Percentiles rank a stretch among this genome's conserved stretches.
Evolutionary conservation across 37 sponge, comb jelly and placozoan genomes (phyloP).

Genomic region (Haliclona indistincta): DNA sequence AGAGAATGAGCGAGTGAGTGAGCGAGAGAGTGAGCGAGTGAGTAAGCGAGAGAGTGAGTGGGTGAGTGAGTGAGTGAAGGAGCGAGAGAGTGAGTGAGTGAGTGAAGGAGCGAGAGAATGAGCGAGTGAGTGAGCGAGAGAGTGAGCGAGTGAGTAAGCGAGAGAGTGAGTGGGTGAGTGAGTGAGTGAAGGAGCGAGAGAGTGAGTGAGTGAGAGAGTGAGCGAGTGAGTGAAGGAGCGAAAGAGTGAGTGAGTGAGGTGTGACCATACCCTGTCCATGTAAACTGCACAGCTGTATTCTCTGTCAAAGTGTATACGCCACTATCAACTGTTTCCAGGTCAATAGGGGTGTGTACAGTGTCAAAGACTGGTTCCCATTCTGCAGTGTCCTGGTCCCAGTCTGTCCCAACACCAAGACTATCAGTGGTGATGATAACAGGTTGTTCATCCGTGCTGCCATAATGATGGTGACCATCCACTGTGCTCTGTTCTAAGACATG

Average conservation of each 20-base stretch:
- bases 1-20: no score
- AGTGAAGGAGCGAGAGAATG: no score
- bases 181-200: no score
- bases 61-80: no score
- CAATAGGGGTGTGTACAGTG: neutral
- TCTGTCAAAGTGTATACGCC: neutral
- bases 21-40: no score
- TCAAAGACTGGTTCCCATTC: neutral
- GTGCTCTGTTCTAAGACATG: neutral
- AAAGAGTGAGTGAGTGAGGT: constrained; percentile 14
- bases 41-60: no score
- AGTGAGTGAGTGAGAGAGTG: no score
- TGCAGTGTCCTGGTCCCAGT: neutral
- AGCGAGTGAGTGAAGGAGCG: no score
- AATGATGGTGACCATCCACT: constrained; percentile 28
- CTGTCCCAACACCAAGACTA: constrained; percentile 21
- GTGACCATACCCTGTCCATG: constrained; percentile 66
- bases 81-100: no score
- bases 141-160: no score
- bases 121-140: no score
- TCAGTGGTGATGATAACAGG: constrained; percentile 45
- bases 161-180: no score
- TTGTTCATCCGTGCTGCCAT: constrained; percentile 61
- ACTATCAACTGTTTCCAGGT: constrained; percentile 26
- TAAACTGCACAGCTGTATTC: constrained; percentile 14